These are phyloP conservation scores for Sternotherus odoratus DNA, from an alignment of 2,797 vertebrate species.

Conservation along the genomic window DNA sequence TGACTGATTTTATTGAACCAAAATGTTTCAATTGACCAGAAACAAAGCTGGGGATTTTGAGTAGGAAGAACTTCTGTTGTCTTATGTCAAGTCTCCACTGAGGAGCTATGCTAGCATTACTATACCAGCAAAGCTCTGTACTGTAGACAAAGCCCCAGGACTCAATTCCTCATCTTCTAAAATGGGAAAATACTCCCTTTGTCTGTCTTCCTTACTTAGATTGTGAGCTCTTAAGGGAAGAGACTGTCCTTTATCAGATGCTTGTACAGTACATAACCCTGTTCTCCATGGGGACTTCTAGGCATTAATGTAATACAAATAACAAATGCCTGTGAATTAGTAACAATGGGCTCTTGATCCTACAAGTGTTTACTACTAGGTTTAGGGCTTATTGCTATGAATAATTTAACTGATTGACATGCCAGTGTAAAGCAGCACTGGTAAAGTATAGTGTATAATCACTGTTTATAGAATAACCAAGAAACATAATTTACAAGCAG, in stretches of 20 bases:
- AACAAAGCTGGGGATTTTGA: background rate
- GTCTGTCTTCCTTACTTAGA: background rate
- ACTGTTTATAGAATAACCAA: rapidly evolving
- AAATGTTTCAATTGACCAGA: background rate
- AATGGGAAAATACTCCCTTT: background rate
- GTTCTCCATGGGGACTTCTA: background rate
- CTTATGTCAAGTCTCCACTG: background rate
- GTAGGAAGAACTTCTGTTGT: background rate
- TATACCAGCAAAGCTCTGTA: background rate
- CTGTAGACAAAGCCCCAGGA: background rate
- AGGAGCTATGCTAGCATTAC: background rate
- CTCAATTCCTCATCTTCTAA: background rate
- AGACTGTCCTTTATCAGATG: background rate
- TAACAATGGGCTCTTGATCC: background rate
- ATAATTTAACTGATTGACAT: background rate
- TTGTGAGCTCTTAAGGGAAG: background rate
- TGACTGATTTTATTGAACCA: background rate
- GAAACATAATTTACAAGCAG: background rate
- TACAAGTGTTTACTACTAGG: background rate
- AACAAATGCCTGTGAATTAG: background rate
- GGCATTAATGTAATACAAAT: background rate
- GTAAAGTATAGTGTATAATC: background rate
- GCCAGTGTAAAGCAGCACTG: background rate
- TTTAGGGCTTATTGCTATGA: background rate
- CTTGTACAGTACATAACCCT: background rate